Base-by-base conservation (phyloP, 2,888 invertebrate genomes). In the Odontomyia ornata region DNA sequence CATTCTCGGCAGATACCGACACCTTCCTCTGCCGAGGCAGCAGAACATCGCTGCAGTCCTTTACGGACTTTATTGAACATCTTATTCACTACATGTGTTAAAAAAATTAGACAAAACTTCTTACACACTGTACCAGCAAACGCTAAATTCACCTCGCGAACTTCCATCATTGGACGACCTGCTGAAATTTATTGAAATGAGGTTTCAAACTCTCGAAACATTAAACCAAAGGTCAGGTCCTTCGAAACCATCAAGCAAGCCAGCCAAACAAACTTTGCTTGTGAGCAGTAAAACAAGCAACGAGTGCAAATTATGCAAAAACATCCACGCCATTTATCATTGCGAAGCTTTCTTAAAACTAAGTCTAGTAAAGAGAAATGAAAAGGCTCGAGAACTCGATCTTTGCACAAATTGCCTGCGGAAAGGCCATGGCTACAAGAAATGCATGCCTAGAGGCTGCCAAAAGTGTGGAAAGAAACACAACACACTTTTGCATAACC, bases 131-230 rank as follows among this genome's bases (percentile, higher is more conserved):
- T 65, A 65, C 21, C 30, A 65, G 30, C 65, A 46, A 65, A 65
- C 65, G 15, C n/a, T 65, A 23, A 27, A 65, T 13, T n/a, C 65
- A 18, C 65, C 65, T 28, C 28, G 65, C 11, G 65, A 65, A 0
- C 36, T 65, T 4, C 65, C 15, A 18, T 65, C 65, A 30, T n/a
- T 65, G n/a, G 21, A 65, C 18, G 65, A 43, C 4, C 30, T 65
- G 25, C 21, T 65, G 7, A 65, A 65, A 18, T 65, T 65, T n/a
- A 36, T 65, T n/a, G 65, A 65, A 65, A 65, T 30, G 65, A 15
- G 65, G 25, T 65, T 65, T 18, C 65, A 65, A 30, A 21, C 65
- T 7, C 28, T 65, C 13, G 43, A 65, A 30, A 21, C 43, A 1
- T 30, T 65, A 3, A 21, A 0, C 28, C 65, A 60, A 5, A 21